Conservation (phyloP, 35 echinoderm and acorn worm genomes). For the Holothuria glaberrima region DNA sequence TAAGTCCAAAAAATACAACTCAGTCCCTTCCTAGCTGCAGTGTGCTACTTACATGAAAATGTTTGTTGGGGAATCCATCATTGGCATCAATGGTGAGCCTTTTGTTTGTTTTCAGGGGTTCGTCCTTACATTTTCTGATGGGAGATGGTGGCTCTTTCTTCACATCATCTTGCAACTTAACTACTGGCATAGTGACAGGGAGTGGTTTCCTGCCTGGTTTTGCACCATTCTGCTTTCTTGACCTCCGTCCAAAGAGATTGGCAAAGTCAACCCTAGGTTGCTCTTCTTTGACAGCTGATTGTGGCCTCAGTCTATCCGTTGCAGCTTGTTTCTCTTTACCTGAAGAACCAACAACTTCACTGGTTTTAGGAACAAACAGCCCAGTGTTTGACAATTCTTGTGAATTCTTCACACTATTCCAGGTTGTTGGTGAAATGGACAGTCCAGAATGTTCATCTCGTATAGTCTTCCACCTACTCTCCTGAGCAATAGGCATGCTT, state of each 20-base stretch:
- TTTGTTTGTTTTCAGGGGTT: slow-evolving; percentile 15
- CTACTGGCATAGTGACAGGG: neutral
- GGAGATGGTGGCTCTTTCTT: slow-evolving; percentile 7
- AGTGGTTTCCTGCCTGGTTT: slow-evolving; percentile 34
- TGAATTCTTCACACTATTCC: slow-evolving; percentile 55
- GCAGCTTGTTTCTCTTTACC: neutral
- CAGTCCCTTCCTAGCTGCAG: too few species aligned
- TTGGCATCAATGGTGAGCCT: neutral
- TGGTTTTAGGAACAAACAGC: slow-evolving; percentile 21
- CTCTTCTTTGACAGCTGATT: slow-evolving; percentile 5
- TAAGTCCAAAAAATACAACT: too few species aligned
- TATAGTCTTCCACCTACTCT: slow-evolving; percentile 57
- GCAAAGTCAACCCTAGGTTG: slow-evolving; percentile 46
- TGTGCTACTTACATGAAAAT: slow-evolving; percentile 55
- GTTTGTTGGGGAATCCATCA: slow-evolving; percentile 61
- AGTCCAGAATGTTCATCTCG: slow-evolving; percentile 52
- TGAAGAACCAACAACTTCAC: neutral
- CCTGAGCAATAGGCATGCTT: slow-evolving; percentile 37
- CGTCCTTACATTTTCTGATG: slow-evolving; percentile 9
- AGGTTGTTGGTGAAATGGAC: slow-evolving; percentile 48
- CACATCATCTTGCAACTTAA: neutral
- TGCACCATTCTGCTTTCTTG: slow-evolving; percentile 39
- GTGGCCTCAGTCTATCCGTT: neutral
- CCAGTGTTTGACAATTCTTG: slow-evolving; percentile 37
- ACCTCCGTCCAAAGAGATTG: slow-evolving; percentile 54